phyloP scores from a whole-genome alignment of 2,113 vertebrate genomes.

The Macquaria australasica region DNA sequence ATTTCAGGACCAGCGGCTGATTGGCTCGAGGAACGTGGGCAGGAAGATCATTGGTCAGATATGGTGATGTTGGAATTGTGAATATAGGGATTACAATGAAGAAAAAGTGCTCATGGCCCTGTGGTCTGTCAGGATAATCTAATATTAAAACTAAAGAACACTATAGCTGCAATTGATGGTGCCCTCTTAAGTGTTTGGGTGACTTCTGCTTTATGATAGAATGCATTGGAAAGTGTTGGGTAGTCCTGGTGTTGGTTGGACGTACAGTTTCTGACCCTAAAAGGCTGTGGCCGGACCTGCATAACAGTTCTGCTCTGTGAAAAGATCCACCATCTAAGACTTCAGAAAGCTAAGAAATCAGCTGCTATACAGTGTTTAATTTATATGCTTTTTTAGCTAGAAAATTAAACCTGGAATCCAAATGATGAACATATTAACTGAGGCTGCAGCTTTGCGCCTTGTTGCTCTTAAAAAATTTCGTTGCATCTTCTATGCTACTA shows the following conservation, averaged over 20 bases:
- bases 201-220: neutral
- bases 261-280: too few relatives aligned
- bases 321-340: neutral
- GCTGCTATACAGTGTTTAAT: neutral
- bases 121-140: too few relatives aligned
- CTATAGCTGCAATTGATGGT: neutral
- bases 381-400: neutral
- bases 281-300: neutral
- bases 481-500: neutral
- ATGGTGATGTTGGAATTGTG: too few relatives aligned
- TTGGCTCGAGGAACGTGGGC: neutral
- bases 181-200: too few relatives aligned
- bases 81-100: too few relatives aligned
- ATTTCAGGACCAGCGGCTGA: neutral
- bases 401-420: neutral
- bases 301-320: neutral
- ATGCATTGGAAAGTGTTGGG: neutral
- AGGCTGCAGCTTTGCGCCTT: neutral
- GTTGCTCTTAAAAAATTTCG: constrained; percentile 1
- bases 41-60: too few relatives aligned
- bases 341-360: neutral
- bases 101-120: too few relatives aligned
- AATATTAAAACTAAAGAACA: too few relatives aligned
- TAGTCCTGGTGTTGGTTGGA: neutral
- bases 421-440: neutral